Conservation (phyloP, 23 tunicate genomes). For the Styela clava region DNA sequence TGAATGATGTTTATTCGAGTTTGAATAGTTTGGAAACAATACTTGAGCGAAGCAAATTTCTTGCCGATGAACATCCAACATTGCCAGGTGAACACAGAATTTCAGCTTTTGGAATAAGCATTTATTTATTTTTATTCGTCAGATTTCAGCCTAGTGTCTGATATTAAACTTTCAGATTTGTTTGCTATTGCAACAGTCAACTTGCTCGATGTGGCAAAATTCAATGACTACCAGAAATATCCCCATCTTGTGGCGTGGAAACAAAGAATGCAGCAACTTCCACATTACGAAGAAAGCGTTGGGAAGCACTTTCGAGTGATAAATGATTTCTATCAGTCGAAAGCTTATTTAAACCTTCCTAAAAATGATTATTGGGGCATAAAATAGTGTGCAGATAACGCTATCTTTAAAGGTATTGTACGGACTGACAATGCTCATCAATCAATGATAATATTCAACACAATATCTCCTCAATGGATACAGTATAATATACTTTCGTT, state of each 20-base stretch:
- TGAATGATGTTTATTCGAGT: not conserved
- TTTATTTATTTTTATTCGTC: no score
- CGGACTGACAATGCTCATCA: no score
- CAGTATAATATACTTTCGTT: no score
- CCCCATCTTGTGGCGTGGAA: constrained; percentile 8
- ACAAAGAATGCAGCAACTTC: not conserved
- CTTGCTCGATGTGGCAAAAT: not conserved
- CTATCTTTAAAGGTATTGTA: no score
- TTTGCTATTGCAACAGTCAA: constrained; percentile 1
- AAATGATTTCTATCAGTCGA: not conserved
- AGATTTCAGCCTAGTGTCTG: no score
- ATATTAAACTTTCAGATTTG: constrained; percentile 4
- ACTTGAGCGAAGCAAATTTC: not conserved
- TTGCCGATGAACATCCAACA: not conserved
- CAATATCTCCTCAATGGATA: no score
- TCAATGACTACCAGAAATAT: constrained; percentile 1
- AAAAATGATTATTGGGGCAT: not conserved
- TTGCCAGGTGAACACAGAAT: constrained; percentile 5
- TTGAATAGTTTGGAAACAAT: not conserved
- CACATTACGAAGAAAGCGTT: constrained; percentile 8
- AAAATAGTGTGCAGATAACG: no score
- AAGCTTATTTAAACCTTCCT: not conserved
- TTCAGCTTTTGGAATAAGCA: no score
- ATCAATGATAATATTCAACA: no score
- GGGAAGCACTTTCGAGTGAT: not conserved